Percentiles rank a stretch among this genome's conserved stretches.
Evolutionary conservation across 2,113 vertebrate species (phyloP).

Genomic region (Microtus richardsoni): DNA sequence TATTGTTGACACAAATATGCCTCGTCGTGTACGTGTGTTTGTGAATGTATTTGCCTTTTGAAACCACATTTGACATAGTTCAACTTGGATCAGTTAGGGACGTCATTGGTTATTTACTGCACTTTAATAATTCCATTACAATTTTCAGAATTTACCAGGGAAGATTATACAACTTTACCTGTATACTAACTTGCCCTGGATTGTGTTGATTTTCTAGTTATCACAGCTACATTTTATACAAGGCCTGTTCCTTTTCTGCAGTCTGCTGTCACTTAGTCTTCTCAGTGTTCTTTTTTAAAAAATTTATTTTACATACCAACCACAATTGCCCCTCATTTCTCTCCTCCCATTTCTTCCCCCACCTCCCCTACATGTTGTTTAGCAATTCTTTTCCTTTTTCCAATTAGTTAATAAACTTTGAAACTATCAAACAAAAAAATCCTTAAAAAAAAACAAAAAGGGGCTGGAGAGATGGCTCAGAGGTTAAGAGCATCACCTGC

Average conservation of each 20-base stretch:
- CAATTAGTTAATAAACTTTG: constrained; percentile 25
- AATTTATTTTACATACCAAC: background rate
- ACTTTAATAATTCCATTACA: constrained; percentile 6
- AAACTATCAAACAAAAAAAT: background rate
- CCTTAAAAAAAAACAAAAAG: background rate
- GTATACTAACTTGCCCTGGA: background rate
- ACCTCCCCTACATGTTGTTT: background rate
- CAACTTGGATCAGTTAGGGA: constrained; percentile 54
- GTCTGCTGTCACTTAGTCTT: background rate
- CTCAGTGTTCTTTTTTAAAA: background rate
- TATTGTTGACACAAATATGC: background rate
- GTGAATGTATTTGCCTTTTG: background rate
- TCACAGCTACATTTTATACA: constrained; percentile 28
- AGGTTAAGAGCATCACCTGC: no score
- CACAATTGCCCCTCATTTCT: background rate
- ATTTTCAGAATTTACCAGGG: constrained; percentile 54
- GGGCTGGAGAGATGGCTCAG: no score
- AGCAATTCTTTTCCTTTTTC: constrained; percentile 40
- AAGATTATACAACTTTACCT: constrained; percentile 43
- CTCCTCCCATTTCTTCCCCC: background rate
- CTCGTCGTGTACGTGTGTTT: background rate
- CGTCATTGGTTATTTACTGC: constrained; percentile 30
- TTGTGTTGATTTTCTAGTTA: constrained; percentile 9
- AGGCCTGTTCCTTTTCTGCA: constrained; percentile 7
- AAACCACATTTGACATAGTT: constrained; percentile 6